Evolutionary conservation across 2,888 invertebrate species (phyloP).

Genomic region (Calliscelio sp.): DNA sequence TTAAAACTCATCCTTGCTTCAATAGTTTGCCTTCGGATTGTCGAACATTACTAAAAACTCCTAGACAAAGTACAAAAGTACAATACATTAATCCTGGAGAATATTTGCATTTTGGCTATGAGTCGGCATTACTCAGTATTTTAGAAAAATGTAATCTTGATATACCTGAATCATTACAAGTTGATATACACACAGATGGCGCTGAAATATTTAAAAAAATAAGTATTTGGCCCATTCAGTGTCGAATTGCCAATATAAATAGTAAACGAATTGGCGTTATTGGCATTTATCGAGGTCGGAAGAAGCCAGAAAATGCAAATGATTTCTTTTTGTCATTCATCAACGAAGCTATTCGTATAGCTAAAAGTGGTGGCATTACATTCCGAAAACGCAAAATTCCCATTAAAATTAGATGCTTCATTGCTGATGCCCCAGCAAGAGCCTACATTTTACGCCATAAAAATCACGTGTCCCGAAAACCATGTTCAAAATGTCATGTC

Average conservation of each 20-base stretch:
- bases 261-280: conserved; percentile 9
- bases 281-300: conserved; percentile 25
- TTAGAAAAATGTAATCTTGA: not conserved
- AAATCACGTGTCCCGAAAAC: conserved; percentile 15
- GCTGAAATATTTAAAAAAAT: conserved; percentile 8
- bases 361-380: not conserved
- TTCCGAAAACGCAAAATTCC: not conserved
- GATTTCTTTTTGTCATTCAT: conserved; percentile 16
- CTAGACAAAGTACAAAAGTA: too few species aligned
- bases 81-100: not conserved
- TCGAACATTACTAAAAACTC: too few species aligned
- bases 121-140: not conserved
- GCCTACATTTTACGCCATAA: conserved; percentile 33
- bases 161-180: not conserved
- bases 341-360: not conserved
- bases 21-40: too few species aligned
- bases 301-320: conserved; percentile 3
- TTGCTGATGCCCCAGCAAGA: conserved; percentile 34
- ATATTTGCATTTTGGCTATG: not conserved
- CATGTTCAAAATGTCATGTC: conserved; percentile 17
- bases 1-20: too few species aligned
- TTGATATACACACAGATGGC: conserved; percentile 5
- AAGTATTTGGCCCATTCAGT: not conserved
- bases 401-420: conserved; percentile 18
- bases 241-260: not conserved